Conservation (phyloP, 2,888 invertebrate genomes). For the Luffia ferchaultella region DNA sequence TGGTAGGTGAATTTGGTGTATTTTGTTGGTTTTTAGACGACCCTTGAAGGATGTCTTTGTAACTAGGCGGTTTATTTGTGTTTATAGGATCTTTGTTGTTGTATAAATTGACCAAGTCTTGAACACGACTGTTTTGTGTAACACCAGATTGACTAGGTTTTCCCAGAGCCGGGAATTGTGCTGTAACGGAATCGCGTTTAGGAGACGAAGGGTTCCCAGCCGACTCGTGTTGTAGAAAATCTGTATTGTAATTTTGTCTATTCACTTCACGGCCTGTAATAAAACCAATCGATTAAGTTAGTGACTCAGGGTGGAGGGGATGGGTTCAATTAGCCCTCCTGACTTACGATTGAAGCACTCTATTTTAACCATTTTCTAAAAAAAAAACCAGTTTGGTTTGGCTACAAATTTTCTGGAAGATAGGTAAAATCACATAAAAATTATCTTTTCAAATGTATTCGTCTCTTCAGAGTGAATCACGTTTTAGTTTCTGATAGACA, state of each 20-base stretch:
- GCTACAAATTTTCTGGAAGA: too few relatives aligned
- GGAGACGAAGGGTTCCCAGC: conserved; percentile 23
- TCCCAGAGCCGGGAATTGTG: conserved; percentile 6
- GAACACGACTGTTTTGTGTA: conserved; percentile 35
- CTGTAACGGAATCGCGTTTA: conserved; percentile 20
- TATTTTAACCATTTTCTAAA: too few relatives aligned
- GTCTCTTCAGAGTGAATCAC: too few relatives aligned
- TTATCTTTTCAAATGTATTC: too few relatives aligned
- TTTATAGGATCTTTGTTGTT: conserved; percentile 25
- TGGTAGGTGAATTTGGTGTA: conserved; percentile 12
- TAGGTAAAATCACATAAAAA: too few relatives aligned
- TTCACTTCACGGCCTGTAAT: background rate
- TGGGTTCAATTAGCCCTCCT: too few relatives aligned
- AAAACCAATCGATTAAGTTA: too few relatives aligned
- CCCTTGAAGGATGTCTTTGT: conserved; percentile 41
- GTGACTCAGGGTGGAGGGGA: too few relatives aligned
- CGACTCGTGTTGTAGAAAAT: conserved; percentile 48
- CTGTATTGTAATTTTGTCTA: conserved; percentile 33
- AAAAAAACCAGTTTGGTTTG: too few relatives aligned
- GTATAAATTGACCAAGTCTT: conserved; percentile 47
- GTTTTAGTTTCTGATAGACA: too few relatives aligned
- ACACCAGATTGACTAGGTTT: conserved; percentile 16
- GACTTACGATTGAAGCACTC: too few relatives aligned
- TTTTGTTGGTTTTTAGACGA: conserved; percentile 13
- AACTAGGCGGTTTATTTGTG: conserved; percentile 36